A percentile compares a stretch with the other conserved stretches of the same genome.
phyloP scores from a whole-genome alignment of 2,797 vertebrate species.

The Odontamblyopus rebecca region DNA sequence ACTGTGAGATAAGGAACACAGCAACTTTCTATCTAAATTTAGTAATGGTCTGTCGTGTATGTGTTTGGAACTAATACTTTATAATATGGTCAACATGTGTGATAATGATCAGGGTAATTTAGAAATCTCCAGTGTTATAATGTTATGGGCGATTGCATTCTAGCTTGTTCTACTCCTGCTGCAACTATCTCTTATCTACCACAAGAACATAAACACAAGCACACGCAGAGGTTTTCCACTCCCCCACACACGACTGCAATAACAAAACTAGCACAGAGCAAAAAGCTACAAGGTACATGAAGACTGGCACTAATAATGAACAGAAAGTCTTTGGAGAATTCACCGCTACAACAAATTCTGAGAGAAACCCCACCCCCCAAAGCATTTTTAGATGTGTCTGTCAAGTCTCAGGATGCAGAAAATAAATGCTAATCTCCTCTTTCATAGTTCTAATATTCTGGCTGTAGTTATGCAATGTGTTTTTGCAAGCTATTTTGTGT shows the following conservation, averaged over 20 bases:
- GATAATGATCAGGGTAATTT: slow-evolving; percentile 23
- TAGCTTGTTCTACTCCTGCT: slow-evolving; percentile 27
- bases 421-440: slow-evolving; percentile 1
- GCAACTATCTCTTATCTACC: slow-evolving; percentile 33
- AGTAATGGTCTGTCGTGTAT: background rate
- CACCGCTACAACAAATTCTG: slow-evolving; percentile 6
- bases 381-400: slow-evolving; percentile 13
- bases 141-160: slow-evolving; percentile 17
- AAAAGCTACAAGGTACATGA: slow-evolving; percentile 10
- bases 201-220: slow-evolving; percentile 42
- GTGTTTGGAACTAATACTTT: slow-evolving; percentile 19
- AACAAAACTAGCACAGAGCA: slow-evolving; percentile 9
- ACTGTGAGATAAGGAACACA: slow-evolving; percentile 15
- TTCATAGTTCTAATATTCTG: slow-evolving; percentile 7
- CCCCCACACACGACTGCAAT: background rate
- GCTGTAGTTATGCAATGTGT: background rate
- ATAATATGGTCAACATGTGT: slow-evolving; percentile 18
- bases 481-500: background rate
- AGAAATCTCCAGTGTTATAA: slow-evolving; percentile 17
- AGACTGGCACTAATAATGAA: slow-evolving; percentile 11
- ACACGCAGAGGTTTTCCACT: slow-evolving; percentile 39
- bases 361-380: slow-evolving; percentile 19
- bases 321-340: slow-evolving; percentile 16
- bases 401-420: slow-evolving; percentile 9
- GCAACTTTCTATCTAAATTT: slow-evolving; percentile 23